Conservation (phyloP, 2,113 vertebrate genomes). For the Podiceps cristatus region DNA sequence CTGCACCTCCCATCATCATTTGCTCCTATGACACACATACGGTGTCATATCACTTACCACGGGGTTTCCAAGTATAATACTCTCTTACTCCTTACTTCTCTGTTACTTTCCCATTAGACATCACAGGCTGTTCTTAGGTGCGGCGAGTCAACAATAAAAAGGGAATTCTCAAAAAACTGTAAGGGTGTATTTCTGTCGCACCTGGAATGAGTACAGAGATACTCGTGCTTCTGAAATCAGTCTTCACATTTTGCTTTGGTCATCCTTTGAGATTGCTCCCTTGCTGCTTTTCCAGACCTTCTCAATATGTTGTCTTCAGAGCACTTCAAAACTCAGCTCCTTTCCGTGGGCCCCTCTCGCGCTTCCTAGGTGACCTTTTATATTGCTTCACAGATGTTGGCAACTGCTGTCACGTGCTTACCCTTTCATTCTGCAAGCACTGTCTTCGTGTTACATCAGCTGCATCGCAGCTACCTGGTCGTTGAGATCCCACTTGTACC, state of each 20-base stretch:
- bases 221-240: accelerated
- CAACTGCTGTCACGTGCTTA: neutral
- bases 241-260: neutral
- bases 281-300: neutral
- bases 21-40: neutral
- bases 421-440: neutral
- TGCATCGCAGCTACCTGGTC: neutral
- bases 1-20: neutral
- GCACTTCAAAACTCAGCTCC: neutral
- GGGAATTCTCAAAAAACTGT: neutral
- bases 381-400: neutral
- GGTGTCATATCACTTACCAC: neutral
- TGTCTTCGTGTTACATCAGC: neutral
- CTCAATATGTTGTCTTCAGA: neutral
- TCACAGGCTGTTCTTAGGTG: neutral
- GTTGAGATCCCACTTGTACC: neutral
- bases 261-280: neutral
- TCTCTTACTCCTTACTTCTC: neutral
- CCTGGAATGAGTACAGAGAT: accelerated
- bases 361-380: neutral
- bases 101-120: neutral
- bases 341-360: neutral
- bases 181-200: neutral
- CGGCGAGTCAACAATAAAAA: neutral
- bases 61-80: neutral